phyloP scores from a whole-genome alignment of 1,140 invertebrate species.

The Musca domestica region DNA sequence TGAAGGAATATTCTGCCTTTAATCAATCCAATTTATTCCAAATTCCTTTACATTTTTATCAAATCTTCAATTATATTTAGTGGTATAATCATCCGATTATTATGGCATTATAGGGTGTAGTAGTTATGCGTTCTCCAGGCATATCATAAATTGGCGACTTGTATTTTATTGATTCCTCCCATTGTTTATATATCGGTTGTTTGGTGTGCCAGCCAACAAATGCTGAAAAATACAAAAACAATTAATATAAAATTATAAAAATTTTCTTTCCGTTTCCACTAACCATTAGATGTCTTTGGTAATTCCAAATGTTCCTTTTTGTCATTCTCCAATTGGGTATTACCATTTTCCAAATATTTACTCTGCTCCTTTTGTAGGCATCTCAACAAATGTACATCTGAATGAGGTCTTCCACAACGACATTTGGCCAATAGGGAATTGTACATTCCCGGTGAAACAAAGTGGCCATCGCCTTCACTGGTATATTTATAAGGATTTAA shows the following conservation, averaged over 20 bases:
- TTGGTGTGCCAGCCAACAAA: conserved; percentile 34
- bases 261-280: conserved; percentile 15
- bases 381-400: conserved; percentile 38
- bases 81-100: conserved; percentile 38
- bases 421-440: conserved; percentile 36
- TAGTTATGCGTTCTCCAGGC: conserved; percentile 43
- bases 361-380: conserved; percentile 37
- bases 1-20: too few relatives aligned
- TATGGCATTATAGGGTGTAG: conserved; percentile 40
- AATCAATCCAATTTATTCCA: too few relatives aligned
- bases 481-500: conserved; percentile 38
- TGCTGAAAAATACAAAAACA: conserved; percentile 29
- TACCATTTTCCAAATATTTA: neutral
- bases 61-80: neutral
- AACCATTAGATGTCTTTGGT: conserved; percentile 44
- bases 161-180: conserved; percentile 49
- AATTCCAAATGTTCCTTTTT: conserved; percentile 22
- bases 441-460: conserved; percentile 46
- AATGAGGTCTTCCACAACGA: conserved; percentile 42
- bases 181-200: conserved; percentile 31
- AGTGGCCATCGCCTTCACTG: conserved; percentile 37
- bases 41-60: neutral
- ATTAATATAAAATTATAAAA: neutral
- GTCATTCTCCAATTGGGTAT: too few relatives aligned
- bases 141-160: conserved; percentile 42